Evolutionary conservation across 2,797 vertebrate species (phyloP).

Genomic region (Lithobates sylvaticus): DNA sequence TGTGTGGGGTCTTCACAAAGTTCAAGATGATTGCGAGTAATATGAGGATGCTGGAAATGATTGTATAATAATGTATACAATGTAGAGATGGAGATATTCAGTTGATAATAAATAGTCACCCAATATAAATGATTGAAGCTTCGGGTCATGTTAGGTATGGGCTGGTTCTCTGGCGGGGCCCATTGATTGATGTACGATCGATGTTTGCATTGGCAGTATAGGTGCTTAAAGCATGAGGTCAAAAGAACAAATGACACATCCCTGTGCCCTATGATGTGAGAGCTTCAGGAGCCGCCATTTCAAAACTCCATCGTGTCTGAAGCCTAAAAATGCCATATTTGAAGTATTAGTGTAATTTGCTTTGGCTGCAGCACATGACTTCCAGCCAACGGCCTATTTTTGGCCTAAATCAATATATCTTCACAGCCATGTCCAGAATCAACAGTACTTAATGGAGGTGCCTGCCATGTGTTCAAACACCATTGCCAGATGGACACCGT

Average conservation of each 20-base stretch:
- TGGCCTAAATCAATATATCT: constrained; percentile 73
- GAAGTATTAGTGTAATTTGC: constrained; percentile 67
- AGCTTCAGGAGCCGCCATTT: constrained; percentile 38
- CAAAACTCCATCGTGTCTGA: constrained; percentile 60
- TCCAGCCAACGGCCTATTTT: constrained; percentile 76
- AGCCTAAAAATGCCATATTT: constrained; percentile 62
- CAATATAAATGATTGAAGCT: too few relatives aligned
- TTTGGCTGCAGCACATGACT: constrained; percentile 73
- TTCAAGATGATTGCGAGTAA: too few relatives aligned
- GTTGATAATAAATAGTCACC: too few relatives aligned
- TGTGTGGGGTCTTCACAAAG: too few relatives aligned
- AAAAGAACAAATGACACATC: constrained; percentile 62
- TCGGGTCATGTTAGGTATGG: too few relatives aligned
- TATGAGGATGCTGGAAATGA: too few relatives aligned
- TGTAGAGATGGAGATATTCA: too few relatives aligned
- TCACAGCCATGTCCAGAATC: constrained; percentile 73
- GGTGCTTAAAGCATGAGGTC: constrained; percentile 48
- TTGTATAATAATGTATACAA: too few relatives aligned
- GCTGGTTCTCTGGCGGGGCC: not conserved
- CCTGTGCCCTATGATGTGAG: not conserved
- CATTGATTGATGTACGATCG: constrained; percentile 27
- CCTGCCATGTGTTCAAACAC: constrained; percentile 64
- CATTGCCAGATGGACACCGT: constrained; percentile 51
- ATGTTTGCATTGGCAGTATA: constrained; percentile 51
- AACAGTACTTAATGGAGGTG: constrained; percentile 78